Percentiles rank a stretch among this genome's conserved stretches.
Evolutionary conservation across 2,113 vertebrate species (phyloP).

Genomic region (Grus americana): DNA sequence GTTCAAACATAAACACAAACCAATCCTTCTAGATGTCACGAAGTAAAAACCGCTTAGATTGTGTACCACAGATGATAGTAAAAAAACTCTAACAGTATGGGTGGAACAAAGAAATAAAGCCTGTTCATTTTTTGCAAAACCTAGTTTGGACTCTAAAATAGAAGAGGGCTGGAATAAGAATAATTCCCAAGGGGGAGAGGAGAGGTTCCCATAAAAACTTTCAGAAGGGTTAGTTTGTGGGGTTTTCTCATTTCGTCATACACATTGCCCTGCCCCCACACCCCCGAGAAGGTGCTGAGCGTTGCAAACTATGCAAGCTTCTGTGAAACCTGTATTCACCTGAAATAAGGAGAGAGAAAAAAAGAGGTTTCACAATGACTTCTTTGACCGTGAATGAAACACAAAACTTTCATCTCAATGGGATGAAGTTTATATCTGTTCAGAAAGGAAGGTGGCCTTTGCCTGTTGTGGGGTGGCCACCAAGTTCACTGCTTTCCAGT

Average conservation of each 20-base stretch:
- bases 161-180: background rate
- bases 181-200: background rate
- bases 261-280: background rate
- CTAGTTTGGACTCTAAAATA: background rate
- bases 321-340: background rate
- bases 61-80: background rate
- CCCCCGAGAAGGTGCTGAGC: background rate
- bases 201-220: background rate
- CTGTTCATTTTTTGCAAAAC: background rate
- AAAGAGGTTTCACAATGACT: background rate
- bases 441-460: background rate
- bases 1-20: background rate
- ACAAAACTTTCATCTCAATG: background rate
- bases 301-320: background rate
- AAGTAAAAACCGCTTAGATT: background rate
- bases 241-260: background rate
- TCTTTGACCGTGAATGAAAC: background rate
- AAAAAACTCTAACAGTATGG: background rate
- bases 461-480: background rate
- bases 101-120: background rate
- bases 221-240: background rate
- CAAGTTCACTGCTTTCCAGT: background rate
- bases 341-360: background rate
- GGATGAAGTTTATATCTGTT: background rate
- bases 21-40: background rate